phyloP scores from a whole-genome alignment of 2,113 vertebrate species.

The Calyptommatus sinebrachiatus region DNA sequence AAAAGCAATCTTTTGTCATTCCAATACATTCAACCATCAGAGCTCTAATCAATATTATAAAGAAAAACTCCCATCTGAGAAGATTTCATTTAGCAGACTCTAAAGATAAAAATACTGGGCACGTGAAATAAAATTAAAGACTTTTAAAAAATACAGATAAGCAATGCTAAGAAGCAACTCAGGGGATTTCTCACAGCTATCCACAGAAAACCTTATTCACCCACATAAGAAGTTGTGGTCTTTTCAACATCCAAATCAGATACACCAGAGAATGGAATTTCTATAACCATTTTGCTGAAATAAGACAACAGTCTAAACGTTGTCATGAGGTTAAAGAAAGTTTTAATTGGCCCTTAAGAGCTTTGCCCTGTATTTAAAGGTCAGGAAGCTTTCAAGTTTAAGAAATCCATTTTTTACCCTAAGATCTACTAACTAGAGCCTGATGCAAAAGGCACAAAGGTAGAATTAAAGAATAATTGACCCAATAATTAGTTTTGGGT shows the following conservation, averaged over 20 bases:
- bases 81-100: slow-evolving; percentile 1
- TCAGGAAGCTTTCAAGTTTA: neutral
- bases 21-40: slow-evolving; percentile 55
- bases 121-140: neutral
- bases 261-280: neutral
- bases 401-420: neutral
- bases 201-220: neutral
- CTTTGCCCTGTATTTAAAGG: neutral
- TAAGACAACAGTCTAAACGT: neutral
- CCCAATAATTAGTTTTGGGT: no score
- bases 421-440: neutral
- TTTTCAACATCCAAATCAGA: neutral
- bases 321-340: neutral
- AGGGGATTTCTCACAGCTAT: neutral
- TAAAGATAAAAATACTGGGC: slow-evolving; percentile 18
- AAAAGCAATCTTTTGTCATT: slow-evolving; percentile 15
- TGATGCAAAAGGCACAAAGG: neutral
- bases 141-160: slow-evolving; percentile 10
- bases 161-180: neutral
- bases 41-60: neutral
- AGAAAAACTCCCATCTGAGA: slow-evolving; percentile 20
- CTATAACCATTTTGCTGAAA: neutral
- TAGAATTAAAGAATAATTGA: neutral
- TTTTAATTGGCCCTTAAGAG: neutral
- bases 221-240: neutral